Evolutionary conservation across 2,888 invertebrate genomes (phyloP), one percentile per base, ranked within the genome.

Genomic region (Creontiades dilutus): DNA sequence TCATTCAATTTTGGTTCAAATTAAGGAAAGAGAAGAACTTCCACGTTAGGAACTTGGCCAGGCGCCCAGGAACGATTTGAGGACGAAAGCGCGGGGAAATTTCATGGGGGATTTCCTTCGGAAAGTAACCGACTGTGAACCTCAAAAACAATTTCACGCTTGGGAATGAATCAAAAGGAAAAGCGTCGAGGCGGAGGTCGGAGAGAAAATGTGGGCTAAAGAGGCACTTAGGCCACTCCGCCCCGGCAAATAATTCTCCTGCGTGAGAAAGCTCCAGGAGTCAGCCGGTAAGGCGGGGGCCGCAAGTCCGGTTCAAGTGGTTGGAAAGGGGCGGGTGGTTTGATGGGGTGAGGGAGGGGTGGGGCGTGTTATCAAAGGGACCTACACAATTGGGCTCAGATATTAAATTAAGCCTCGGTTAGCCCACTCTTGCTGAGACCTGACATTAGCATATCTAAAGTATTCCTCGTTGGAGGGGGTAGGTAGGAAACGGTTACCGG

Each of bases 161-260:
- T 61, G 61, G 61, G 61, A 61, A 61, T 61, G 61, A 61, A 61
- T 61, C 61, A 61, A 61, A 61, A 19, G 61, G 61, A 61, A 61
- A 61, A 61, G 61, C 61, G 61, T 61, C n/a, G 19, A 61, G 61
- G 61, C 61, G 61, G 61, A 61, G 61, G 61, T 61, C 61, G 61
- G 61, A 9, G 61, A 61, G 61, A 19, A 61, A 61, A 61, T 61
- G 16, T 19, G 61, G 19, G 61, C 16, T 61, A 61, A 61, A 61
- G 19, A 61, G 19, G 19, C 61, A 61, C 61, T 61, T 61, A 61
- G 19, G 61, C 61, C 61, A 61, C n/a, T 61, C 19, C n/a, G 19
- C n/a, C 61, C 19, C n/a, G 9, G 19, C n/a, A 61, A 61, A 61
- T 61, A 61, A 19, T 61, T 61, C 61, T 61, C 61, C 61, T 19